phyloP scores from a whole-genome alignment of 2,797 vertebrate species.

The Sebastes itinus region DNA sequence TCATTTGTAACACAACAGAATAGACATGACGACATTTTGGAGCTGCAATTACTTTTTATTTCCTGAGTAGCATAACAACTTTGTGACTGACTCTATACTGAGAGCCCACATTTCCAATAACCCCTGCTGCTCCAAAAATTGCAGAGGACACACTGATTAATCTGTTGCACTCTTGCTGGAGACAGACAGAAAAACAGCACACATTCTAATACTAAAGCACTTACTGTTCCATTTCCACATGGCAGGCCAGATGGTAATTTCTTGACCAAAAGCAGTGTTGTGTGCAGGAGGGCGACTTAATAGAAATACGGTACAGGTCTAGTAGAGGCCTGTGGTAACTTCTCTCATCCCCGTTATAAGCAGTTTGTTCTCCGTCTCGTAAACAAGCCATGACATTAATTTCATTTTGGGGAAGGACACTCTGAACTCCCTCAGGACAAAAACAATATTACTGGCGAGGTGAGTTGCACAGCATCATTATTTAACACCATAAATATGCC shows the following conservation, averaged over 20 bases:
- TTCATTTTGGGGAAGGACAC: slow-evolving; percentile 16
- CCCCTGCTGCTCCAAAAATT: slow-evolving; percentile 56
- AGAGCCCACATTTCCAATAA: slow-evolving; percentile 40
- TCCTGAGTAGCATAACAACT: slow-evolving; percentile 35
- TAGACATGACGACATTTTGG: slow-evolving; percentile 3
- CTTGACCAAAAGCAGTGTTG: slow-evolving; percentile 23
- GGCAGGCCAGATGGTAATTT: slow-evolving; percentile 37
- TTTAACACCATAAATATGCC: slow-evolving; percentile 7
- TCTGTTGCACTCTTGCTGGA: slow-evolving; percentile 43
- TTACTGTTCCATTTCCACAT: slow-evolving; percentile 31
- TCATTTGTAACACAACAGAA: not conserved
- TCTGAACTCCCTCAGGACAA: slow-evolving; percentile 21
- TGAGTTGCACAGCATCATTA: not conserved
- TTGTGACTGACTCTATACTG: slow-evolving; percentile 26
- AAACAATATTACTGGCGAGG: not conserved
- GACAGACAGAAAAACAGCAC: slow-evolving; percentile 37
- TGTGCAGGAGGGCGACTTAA: not conserved
- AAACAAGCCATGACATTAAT: slow-evolving; percentile 38
- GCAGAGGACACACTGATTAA: slow-evolving; percentile 60
- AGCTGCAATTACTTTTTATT: slow-evolving; percentile 26
- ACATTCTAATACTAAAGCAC: slow-evolving; percentile 33
- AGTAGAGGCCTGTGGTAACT: not conserved
- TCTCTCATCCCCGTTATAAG: slow-evolving; percentile 31
- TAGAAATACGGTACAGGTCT: slow-evolving; percentile 1
- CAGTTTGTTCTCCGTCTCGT: slow-evolving; percentile 24